Evolutionary conservation across 1,140 invertebrate genomes (phyloP), one percentile per base, ranked within the genome.

Genomic region (Meteorus sp.): DNA sequence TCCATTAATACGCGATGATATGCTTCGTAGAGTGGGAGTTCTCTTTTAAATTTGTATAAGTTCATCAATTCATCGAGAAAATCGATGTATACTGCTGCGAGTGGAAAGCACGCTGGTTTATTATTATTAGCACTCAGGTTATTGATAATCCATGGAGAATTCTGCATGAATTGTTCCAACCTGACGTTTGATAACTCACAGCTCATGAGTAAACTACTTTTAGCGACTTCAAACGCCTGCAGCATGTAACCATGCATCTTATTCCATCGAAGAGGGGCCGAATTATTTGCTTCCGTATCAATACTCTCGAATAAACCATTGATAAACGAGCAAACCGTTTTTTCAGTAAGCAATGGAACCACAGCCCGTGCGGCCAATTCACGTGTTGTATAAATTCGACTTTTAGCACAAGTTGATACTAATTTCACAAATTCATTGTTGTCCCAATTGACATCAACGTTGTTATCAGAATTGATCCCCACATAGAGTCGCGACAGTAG

Each of bases 401-500:
- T 85, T 29, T 77, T 68, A n/a, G 80, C 75, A 67, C 85, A 87
- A 27, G 65, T 66, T 2, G 76, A 74, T 27, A 83, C 74, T 56
- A 80, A 71, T 27, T 71, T 69, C 43, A 81, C 61, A 61, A 80
- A 81, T 55, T 76, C 67, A 15, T 73, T 65, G 62, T 89, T 87
- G 79, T 87, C 85, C 39, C 88, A 76, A 62, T 84, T 84, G n/a
- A 83, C 82, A 65, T 89, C 84, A 2, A 80, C 79, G 13, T 83
- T 84, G 64, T n/a, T n/a, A n/a, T 93, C 89, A 6, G 85, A 73
- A 45, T 85, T 80, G 0, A 68, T 43, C 0, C 87, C 89, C 0
- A 91, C 88, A 77, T 91, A 92, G 1, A 97, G 77, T 44, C 92
- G 79, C 1, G 87, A 86, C 11, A 97, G 76, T 48, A 97, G 76